These are phyloP conservation scores for Scalopus aquaticus DNA, from an alignment of 2,113 vertebrate species.

Conservation along the genomic window DNA sequence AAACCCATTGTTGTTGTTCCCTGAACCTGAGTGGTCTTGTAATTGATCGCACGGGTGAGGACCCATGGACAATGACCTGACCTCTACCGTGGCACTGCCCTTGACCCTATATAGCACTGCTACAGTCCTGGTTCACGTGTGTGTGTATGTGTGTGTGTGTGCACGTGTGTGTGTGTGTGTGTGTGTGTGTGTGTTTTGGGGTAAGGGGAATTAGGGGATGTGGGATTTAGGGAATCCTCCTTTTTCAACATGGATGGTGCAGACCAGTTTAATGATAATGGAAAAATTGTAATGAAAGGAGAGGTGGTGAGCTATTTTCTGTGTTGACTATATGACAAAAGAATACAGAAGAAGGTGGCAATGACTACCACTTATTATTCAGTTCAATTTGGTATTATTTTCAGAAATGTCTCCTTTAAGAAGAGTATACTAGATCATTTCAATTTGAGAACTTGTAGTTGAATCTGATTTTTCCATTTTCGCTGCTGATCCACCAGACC, in stretches of 20 bases:
- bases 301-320: background rate
- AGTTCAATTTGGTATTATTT: background rate
- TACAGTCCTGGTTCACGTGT: background rate
- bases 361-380: background rate
- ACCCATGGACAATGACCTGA: too few relatives aligned
- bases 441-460: too few relatives aligned
- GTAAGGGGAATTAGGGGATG: background rate
- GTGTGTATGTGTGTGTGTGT: background rate
- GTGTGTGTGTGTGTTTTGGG: background rate
- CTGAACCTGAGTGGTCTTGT: too few relatives aligned
- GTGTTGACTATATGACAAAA: accelerated
- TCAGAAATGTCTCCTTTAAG: background rate
- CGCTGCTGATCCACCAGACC: background rate
- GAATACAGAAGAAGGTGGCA: background rate
- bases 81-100: too few relatives aligned
- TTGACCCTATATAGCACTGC: too few relatives aligned
- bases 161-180: background rate
- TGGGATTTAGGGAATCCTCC: background rate
- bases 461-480: background rate
- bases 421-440: background rate
- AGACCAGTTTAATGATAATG: background rate
- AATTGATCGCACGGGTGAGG: too few relatives aligned
- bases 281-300: background rate
- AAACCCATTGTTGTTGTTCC: too few relatives aligned
- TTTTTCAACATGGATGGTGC: background rate